A percentile compares a stretch with the other conserved stretches of the same genome.
phyloP scores from a whole-genome alignment of 2,797 vertebrate genomes.

The Lacerta bilineata region DNA sequence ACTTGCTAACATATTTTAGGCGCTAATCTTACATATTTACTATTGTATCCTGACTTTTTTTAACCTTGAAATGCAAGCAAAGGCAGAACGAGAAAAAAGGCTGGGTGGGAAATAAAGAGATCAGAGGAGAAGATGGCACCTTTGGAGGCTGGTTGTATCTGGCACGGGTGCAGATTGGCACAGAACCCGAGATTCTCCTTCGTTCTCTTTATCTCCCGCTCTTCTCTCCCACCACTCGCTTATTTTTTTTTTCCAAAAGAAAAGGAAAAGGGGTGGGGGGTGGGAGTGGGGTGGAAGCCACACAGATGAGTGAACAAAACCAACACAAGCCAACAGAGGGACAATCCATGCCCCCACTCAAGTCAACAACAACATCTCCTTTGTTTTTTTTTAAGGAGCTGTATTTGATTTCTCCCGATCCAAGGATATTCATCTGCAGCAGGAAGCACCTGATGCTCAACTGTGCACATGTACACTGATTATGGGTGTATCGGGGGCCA shows the following conservation, averaged over 20 bases:
- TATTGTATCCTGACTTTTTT: constrained; percentile 88
- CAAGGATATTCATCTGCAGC: background rate
- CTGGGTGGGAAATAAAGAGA: constrained; percentile 55
- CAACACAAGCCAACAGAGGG: background rate
- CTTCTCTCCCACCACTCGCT: background rate
- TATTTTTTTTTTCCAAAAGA: background rate
- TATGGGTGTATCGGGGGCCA: too few species aligned
- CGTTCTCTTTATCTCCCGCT: background rate
- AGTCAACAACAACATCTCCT: too few species aligned
- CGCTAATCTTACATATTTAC: constrained; percentile 90
- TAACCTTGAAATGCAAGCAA: constrained; percentile 95
- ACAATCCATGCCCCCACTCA: background rate
- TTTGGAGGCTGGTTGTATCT: background rate
- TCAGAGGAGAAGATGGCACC: constrained; percentile 52
- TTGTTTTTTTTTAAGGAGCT: background rate
- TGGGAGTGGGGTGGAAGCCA: accelerated
- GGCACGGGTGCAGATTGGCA: background rate
- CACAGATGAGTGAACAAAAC: background rate
- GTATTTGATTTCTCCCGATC: background rate
- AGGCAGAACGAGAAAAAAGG: constrained; percentile 73
- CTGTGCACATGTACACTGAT: background rate
- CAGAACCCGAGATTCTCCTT: constrained; percentile 9
- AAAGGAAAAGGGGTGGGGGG: background rate
- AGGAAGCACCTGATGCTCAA: too few species aligned
- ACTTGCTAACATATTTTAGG: constrained; percentile 86